Conservation (phyloP, 2,113 vertebrate species). For the Trogon melanurus region DNA sequence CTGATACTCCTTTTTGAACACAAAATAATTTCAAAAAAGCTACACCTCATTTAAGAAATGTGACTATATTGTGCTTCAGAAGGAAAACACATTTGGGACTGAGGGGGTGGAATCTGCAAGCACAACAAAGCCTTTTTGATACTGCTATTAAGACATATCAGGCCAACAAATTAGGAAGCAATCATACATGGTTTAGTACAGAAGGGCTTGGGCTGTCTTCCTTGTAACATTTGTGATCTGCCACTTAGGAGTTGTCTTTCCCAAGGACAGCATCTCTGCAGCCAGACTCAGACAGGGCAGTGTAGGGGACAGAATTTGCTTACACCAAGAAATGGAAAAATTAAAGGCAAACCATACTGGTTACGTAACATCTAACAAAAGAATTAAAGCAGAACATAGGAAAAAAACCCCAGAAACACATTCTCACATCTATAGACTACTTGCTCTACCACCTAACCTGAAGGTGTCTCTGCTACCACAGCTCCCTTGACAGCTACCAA, state of each 20-base stretch:
- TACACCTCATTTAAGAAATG: neutral
- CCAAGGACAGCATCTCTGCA: neutral
- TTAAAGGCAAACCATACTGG: neutral
- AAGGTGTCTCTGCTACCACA: neutral
- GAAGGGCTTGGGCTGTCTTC: neutral
- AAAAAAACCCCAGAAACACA: neutral
- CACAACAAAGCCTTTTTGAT: neutral
- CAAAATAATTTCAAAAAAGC: neutral
- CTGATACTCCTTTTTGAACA: neutral
- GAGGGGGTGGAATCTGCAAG: neutral
- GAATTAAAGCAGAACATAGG: neutral
- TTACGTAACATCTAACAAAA: neutral
- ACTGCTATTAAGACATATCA: neutral
- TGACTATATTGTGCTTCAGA: neutral
- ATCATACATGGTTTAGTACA: neutral
- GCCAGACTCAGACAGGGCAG: neutral
- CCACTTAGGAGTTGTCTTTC: neutral
- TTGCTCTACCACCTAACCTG: fast-evolving
- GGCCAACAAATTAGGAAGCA: neutral
- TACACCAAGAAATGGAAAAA: neutral
- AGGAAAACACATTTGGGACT: neutral
- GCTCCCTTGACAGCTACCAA: neutral
- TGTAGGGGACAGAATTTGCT: neutral
- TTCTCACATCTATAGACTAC: neutral
- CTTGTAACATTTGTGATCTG: neutral